Percentiles rank a stretch among this genome's conserved stretches.
These are phyloP conservation scores for Tinamus guttatus DNA, from an alignment of 2,113 vertebrate species.

Conservation along the genomic window DNA sequence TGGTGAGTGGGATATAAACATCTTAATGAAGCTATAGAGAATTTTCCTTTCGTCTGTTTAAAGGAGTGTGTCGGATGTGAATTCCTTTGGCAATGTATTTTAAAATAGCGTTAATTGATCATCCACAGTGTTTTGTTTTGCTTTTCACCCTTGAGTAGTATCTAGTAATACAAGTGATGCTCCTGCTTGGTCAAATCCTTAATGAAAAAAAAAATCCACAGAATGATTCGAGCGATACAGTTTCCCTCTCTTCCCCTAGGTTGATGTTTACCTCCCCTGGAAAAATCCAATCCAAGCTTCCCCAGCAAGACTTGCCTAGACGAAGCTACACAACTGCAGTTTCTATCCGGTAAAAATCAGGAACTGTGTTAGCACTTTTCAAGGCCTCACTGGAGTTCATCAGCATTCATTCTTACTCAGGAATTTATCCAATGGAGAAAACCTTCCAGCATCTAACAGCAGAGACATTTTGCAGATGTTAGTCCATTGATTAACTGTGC, in stretches of 20 bases:
- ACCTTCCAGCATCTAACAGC: background rate
- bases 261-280: fast-evolving
- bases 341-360: background rate
- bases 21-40: background rate
- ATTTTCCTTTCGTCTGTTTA: background rate
- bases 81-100: background rate
- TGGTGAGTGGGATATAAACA: background rate
- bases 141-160: background rate
- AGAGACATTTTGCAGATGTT: conserved; percentile 67
- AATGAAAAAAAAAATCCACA: background rate
- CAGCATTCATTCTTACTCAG: background rate
- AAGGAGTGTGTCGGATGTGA: background rate
- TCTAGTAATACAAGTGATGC: background rate
- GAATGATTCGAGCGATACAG: background rate
- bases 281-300: background rate
- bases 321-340: background rate
- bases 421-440: conserved; percentile 15
- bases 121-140: background rate
- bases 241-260: background rate
- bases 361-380: background rate
- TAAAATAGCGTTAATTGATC: background rate
- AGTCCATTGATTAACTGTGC: conserved; percentile 71
- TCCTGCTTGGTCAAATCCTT: background rate
- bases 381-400: background rate
- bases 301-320: background rate